Evolutionary conservation across 2,888 invertebrate species (phyloP).

Genomic region (Crocallis elinguaria): DNA sequence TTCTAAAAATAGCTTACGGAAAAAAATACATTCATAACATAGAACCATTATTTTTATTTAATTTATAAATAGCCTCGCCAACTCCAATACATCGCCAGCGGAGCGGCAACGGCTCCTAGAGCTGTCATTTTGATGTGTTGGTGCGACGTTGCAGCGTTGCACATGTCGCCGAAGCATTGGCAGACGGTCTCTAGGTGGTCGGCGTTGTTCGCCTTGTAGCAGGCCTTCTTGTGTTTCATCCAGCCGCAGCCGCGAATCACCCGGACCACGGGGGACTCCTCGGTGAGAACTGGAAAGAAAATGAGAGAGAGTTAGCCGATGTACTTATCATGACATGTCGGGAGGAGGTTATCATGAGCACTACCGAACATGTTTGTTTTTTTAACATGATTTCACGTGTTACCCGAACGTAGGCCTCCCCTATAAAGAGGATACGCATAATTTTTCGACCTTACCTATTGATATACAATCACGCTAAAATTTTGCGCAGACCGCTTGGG

Average conservation of each 20-base stretch:
- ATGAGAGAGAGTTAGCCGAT: neutral
- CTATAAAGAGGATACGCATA: no score
- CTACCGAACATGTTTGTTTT: no score
- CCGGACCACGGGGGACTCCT: conserved; percentile 65
- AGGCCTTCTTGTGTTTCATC: conserved; percentile 71
- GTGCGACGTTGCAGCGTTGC: conserved; percentile 72
- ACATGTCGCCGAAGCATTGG: conserved; percentile 85
- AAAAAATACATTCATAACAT: no score
- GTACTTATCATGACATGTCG: no score
- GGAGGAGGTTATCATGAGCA: no score
- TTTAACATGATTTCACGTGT: no score
- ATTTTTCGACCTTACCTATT: no score
- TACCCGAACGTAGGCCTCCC: no score
- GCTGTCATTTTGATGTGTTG: conserved; percentile 48
- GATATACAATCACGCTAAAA: no score
- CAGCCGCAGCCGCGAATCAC: conserved; percentile 86
- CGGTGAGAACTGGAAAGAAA: conserved; percentile 59
- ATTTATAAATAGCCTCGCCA: conserved; percentile 44
- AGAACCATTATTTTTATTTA: conserved; percentile 9
- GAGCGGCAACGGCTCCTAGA: conserved; percentile 38
- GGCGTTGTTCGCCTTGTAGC: conserved; percentile 85
- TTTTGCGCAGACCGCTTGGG: no score
- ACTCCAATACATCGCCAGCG: conserved; percentile 43
- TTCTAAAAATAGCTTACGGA: no score
- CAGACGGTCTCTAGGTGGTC: conserved; percentile 86